These are phyloP conservation scores for Eulimnadia texana DNA, from an alignment of 1,140 invertebrate species.

Conservation along the genomic window DNA sequence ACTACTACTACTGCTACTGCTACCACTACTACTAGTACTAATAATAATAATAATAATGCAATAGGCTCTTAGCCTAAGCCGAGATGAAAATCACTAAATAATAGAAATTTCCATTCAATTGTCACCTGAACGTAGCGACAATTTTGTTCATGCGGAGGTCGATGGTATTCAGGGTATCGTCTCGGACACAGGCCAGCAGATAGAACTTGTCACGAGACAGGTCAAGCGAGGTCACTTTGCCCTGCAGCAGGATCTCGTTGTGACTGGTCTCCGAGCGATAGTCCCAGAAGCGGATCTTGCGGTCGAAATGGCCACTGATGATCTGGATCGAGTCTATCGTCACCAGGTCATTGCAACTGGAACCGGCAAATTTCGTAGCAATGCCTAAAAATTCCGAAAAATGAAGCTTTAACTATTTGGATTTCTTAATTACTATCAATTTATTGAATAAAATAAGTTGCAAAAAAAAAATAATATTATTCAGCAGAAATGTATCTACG, in stretches of 20 bases:
- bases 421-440: conserved; percentile 14
- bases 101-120: conserved; percentile 15
- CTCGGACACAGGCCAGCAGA: conserved; percentile 77
- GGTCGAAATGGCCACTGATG: conserved; percentile 95
- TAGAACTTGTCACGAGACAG: conserved; percentile 68
- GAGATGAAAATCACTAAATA: too few species aligned
- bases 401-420: conserved; percentile 9
- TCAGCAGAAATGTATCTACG: neutral
- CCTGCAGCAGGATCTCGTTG: conserved; percentile 72
- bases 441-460: too few species aligned
- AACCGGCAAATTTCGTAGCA: conserved; percentile 92
- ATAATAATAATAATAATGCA: too few species aligned
- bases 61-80: too few species aligned
- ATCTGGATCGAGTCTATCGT: conserved; percentile 73
- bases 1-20: too few species aligned
- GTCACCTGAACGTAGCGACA: conserved; percentile 72
- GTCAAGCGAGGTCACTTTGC: conserved; percentile 89
- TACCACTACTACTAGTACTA: too few species aligned
- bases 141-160: conserved; percentile 88
- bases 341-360: conserved; percentile 89
- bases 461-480: too few species aligned
- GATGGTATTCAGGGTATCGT: conserved; percentile 85
- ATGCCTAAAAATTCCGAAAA: conserved; percentile 43
- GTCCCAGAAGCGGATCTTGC: conserved; percentile 93
- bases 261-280: conserved; percentile 39